phyloP scores from a whole-genome alignment of 2,888 invertebrate species.

The Macrophya annulata region DNA sequence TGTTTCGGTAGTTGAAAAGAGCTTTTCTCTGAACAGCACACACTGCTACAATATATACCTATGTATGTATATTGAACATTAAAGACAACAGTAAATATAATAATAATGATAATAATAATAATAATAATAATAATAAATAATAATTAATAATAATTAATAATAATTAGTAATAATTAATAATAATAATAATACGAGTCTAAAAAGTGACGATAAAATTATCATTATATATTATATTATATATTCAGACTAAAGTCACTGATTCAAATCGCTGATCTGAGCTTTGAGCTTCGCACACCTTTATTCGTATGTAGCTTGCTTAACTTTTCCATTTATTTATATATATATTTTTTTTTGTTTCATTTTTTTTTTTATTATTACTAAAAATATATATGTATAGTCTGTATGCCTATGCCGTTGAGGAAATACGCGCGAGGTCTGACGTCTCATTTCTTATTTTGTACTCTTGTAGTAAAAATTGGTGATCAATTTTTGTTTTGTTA shows the following conservation, averaged over 20 bases:
- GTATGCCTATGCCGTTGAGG: conserved; percentile 49
- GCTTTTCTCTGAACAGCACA: not conserved
- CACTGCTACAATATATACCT: not conserved
- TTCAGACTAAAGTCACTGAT: conserved; percentile 1
- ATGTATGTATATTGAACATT: not conserved
- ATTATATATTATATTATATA: not conserved
- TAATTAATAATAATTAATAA: conserved; percentile 16
- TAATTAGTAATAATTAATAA: conserved; percentile 11
- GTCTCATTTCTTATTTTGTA: conserved; percentile 45
- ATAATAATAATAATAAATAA: conserved; percentile 18
- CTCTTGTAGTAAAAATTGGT: conserved; percentile 53
- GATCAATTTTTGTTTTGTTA: conserved; percentile 5
- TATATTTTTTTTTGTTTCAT: not conserved
- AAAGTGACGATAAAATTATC: conserved; percentile 9
- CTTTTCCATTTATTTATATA: not conserved
- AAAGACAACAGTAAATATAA: conserved; percentile 12
- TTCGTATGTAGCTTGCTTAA: not conserved
- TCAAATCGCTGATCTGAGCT: conserved; percentile 10
- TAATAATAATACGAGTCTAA: conserved; percentile 12
- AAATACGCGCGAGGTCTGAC: conserved; percentile 29
- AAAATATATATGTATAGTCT: conserved; percentile 45
- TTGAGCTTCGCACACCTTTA: not conserved
- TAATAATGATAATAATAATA: conserved; percentile 10
- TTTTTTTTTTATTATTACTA: not conserved
- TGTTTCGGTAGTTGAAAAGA: not conserved